phyloP scores from a whole-genome alignment of 1,140 invertebrate species.

The Caenorhabditis briggsae region DNA sequence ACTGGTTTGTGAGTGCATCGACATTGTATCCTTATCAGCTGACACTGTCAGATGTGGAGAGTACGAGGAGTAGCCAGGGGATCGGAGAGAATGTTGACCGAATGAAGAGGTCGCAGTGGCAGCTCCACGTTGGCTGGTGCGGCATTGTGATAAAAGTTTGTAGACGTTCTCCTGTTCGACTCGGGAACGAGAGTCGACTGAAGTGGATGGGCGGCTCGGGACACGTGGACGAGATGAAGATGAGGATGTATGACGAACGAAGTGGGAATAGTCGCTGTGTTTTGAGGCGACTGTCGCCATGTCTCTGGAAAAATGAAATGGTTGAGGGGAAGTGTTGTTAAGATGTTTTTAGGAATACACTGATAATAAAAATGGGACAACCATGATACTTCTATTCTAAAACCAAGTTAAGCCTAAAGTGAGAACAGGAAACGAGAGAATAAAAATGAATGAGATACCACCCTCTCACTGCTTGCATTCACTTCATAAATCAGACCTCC shows the following conservation, averaged over 20 bases:
- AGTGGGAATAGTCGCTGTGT: conserved; percentile 44
- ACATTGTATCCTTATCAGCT: conserved; percentile 48
- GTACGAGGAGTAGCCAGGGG: conserved; percentile 32
- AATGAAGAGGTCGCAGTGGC: conserved; percentile 55
- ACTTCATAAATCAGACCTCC: conserved; percentile 40
- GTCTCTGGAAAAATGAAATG: conserved; percentile 21
- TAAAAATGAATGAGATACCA: neutral
- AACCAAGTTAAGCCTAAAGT: neutral
- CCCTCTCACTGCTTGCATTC: neutral
- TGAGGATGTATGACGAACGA: conserved; percentile 1
- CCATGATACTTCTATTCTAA: too few relatives aligned
- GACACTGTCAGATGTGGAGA: conserved; percentile 35
- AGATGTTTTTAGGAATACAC: neutral
- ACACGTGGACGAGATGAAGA: conserved; percentile 23
- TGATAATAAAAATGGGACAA: too few relatives aligned
- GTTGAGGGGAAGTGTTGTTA: neutral
- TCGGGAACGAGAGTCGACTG: conserved; percentile 57
- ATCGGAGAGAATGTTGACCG: conserved; percentile 18
- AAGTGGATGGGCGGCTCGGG: conserved; percentile 49
- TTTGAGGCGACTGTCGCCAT: conserved; percentile 47
- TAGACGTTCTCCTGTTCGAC: conserved; percentile 67
- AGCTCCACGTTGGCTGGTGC: conserved; percentile 65
- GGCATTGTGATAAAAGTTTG: conserved; percentile 62
- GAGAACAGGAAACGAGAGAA: neutral
- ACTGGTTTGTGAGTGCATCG: conserved; percentile 48